phyloP scores from a whole-genome alignment of 2,797 vertebrate genomes.

The Dendrocincla tyrannina region DNA sequence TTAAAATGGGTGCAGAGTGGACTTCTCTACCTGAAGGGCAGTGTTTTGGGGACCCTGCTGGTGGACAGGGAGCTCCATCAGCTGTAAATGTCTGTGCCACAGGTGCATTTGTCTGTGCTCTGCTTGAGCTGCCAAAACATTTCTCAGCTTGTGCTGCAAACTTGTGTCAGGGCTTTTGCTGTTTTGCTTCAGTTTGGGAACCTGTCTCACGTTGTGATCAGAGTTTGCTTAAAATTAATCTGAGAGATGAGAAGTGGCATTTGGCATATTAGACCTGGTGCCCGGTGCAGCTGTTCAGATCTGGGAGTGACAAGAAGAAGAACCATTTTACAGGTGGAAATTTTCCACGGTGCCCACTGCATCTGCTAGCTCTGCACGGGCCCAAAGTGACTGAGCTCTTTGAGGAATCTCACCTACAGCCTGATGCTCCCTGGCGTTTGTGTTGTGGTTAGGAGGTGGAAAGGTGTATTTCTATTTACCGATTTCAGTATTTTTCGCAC shows the following conservation, averaged over 20 bases:
- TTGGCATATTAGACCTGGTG: rapidly evolving
- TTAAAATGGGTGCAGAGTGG: rapidly evolving
- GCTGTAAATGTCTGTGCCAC: neutral
- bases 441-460: neutral
- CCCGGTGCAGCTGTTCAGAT: rapidly evolving
- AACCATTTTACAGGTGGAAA: neutral
- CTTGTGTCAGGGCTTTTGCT: neutral
- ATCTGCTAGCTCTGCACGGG: rapidly evolving
- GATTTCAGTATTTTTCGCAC: neutral
- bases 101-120: neutral
- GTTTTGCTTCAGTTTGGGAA: neutral
- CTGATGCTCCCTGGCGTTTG: neutral
- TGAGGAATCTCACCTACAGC: rapidly evolving
- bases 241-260: rapidly evolving
- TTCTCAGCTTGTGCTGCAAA: neutral
- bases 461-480: rapidly evolving
- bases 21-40: neutral
- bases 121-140: rapidly evolving
- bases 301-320: rapidly evolving
- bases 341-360: neutral
- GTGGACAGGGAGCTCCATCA: neutral
- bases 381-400: rapidly evolving
- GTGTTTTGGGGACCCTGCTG: neutral
- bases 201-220: rapidly evolving
- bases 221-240: neutral